These are phyloP conservation scores for Athene noctua DNA, from an alignment of 2,113 vertebrate genomes.

Conservation along the genomic window DNA sequence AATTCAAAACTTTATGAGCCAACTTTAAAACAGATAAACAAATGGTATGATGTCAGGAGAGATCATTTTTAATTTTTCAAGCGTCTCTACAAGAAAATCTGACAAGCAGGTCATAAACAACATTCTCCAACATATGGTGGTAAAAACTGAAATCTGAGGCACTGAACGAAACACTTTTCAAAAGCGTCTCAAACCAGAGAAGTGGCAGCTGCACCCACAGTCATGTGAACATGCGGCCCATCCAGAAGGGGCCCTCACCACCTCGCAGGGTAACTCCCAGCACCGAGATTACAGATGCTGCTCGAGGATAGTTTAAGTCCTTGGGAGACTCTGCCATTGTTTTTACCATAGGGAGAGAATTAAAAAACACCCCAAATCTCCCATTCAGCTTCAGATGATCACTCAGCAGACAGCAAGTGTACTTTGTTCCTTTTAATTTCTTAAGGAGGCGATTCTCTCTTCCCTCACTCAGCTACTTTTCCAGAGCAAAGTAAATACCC, in stretches of 20 bases:
- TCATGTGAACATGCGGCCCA: fast-evolving
- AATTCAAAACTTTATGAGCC: neutral
- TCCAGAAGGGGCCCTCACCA: neutral
- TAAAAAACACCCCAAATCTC: neutral
- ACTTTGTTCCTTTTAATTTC: neutral
- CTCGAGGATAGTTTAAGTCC: neutral
- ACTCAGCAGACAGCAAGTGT: neutral
- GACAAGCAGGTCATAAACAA: neutral
- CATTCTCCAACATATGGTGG: neutral
- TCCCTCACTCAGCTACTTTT: neutral
- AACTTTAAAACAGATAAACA: neutral
- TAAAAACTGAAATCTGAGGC: neutral
- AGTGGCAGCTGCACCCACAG: neutral
- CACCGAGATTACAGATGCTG: neutral
- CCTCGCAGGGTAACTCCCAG: neutral
- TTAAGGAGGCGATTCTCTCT: neutral
- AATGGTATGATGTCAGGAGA: neutral
- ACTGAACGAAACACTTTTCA: neutral
- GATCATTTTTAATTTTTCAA: neutral
- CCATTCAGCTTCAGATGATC: neutral
- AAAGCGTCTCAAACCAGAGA: neutral
- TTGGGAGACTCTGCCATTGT: neutral
- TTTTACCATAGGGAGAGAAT: neutral
- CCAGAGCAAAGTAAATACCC: neutral
- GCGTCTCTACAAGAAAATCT: neutral